Percentiles rank a stretch among this genome's conserved stretches.
Conservation (phyloP, 2,888 invertebrate species). For the Metalampra italica region DNA sequence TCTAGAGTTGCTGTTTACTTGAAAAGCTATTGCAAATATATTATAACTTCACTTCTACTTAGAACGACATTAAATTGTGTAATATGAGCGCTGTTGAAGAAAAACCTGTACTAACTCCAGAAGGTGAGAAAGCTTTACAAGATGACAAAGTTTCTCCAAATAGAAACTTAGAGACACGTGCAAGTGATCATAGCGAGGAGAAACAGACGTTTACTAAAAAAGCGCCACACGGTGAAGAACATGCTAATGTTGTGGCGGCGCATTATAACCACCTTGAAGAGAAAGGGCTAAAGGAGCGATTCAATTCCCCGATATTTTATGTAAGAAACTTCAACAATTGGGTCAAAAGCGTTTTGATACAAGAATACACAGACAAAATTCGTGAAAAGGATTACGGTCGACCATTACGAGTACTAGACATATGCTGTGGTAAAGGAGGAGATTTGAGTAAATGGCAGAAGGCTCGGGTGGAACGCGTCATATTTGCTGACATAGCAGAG, state of each 20-base stretch:
- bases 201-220: slow-evolving; percentile 11
- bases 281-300: slow-evolving; percentile 87
- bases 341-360: slow-evolving; percentile 97
- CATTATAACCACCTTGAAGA: slow-evolving; percentile 96
- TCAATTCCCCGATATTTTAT: slow-evolving; percentile 93
- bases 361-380: slow-evolving; percentile 85
- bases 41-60: no score
- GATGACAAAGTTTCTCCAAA: neutral
- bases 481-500: slow-evolving; percentile 96
- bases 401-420: slow-evolving; percentile 88
- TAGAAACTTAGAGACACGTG: slow-evolving; percentile 3
- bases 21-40: no score
- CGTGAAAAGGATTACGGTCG: slow-evolving; percentile 83
- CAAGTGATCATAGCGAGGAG: slow-evolving; percentile 7
- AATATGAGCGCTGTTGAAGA: slow-evolving; percentile 2
- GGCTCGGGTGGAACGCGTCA: slow-evolving; percentile 86
- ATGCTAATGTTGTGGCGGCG: slow-evolving; percentile 86
- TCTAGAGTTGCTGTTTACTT: no score
- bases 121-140: slow-evolving; percentile 8
- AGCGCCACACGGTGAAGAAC: slow-evolving; percentile 40
- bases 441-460: slow-evolving; percentile 98
- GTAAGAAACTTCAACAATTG: slow-evolving; percentile 99
- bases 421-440: slow-evolving; percentile 99
- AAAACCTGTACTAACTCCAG: neutral
- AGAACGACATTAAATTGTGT: no score